Percentiles rank a stretch among this genome's conserved stretches.
Evolutionary conservation across 2,797 vertebrate genomes (phyloP).

Genomic region (Falco berigora): DNA sequence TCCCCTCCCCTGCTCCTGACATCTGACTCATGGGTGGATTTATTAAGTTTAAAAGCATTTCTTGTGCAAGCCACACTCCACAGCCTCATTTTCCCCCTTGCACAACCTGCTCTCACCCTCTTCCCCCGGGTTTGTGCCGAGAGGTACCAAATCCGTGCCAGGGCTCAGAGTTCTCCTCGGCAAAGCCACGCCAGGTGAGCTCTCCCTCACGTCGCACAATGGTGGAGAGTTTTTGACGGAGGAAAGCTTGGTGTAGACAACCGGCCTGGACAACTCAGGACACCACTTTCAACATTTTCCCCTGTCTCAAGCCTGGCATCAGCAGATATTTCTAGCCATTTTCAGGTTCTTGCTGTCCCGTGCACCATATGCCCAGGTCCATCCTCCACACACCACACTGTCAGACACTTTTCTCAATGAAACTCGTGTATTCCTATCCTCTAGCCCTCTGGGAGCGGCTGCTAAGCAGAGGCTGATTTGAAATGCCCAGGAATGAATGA

Average conservation of each 20-base stretch:
- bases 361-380: not conserved
- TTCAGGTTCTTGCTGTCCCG: not conserved
- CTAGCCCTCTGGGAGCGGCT: not conserved
- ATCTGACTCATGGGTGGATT: not conserved
- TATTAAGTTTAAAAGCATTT: not conserved
- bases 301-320: not conserved
- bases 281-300: not conserved
- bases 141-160: fast-evolving
- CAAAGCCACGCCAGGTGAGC: not conserved
- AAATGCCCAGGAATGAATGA: not conserved
- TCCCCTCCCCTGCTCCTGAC: not conserved
- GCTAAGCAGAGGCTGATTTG: not conserved
- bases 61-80: not conserved
- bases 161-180: not conserved
- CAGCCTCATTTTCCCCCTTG: not conserved
- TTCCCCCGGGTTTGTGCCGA: not conserved
- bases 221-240: not conserved
- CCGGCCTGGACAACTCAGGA: not conserved
- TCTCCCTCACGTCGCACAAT: not conserved
- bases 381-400: not conserved
- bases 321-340: not conserved
- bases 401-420: not conserved
- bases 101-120: not conserved
- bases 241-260: not conserved
- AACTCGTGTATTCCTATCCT: not conserved